A percentile compares a stretch with the other conserved stretches of the same genome.
Evolutionary conservation across 2,797 vertebrate genomes (phyloP).

Genomic region (Clamator glandarius): DNA sequence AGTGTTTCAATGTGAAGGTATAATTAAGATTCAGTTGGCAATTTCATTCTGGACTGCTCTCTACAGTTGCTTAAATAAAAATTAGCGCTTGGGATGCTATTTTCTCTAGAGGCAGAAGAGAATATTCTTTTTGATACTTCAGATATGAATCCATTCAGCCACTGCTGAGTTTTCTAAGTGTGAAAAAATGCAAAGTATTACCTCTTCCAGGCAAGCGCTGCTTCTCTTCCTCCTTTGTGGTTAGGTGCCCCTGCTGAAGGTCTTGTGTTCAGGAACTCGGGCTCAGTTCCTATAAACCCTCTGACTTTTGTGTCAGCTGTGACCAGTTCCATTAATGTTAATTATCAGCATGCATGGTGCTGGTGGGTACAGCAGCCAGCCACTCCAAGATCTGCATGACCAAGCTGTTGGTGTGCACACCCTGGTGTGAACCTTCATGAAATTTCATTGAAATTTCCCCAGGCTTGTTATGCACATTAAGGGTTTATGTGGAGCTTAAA

Average conservation of each 20-base stretch:
- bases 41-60: conserved; percentile 64
- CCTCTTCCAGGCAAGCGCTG: not conserved
- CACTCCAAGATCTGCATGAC: not conserved
- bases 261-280: not conserved
- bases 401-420: fast-evolving
- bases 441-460: not conserved
- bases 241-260: not conserved
- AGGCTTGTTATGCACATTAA: not conserved
- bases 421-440: fast-evolving
- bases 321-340: not conserved
- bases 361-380: not conserved
- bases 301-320: not conserved
- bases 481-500: not conserved
- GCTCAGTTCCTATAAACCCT: not conserved
- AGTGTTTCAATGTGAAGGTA: conserved; percentile 53
- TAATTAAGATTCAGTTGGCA: conserved; percentile 68
- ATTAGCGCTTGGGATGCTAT: conserved; percentile 39
- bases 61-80: conserved; percentile 61
- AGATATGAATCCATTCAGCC: conserved; percentile 7
- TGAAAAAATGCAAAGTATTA: not conserved
- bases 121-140: conserved; percentile 22
- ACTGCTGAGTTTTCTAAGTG: conserved; percentile 18
- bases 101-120: conserved; percentile 27
- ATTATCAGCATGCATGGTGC: not conserved
- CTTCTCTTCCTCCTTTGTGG: not conserved